A percentile compares a stretch with the other conserved stretches of the same genome.
Evolutionary conservation across 2,113 vertebrate genomes (phyloP).

Genomic region (Lota lota): DNA sequence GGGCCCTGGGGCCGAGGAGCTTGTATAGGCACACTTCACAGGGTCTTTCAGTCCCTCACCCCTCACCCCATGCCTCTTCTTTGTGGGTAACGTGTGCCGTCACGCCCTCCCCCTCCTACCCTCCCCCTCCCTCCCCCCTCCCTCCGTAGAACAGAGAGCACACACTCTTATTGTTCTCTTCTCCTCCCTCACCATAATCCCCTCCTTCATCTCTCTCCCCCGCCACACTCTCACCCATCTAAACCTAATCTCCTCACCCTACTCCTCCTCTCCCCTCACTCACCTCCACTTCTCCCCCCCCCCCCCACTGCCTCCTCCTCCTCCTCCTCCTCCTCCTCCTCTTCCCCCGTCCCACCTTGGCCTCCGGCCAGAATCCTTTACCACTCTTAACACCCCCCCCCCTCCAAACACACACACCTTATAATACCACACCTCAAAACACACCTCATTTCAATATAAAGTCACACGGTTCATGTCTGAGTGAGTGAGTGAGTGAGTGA

Average conservation of each 20-base stretch:
- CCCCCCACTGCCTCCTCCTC: neutral
- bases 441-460: too few species aligned
- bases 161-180: neutral
- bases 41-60: too few species aligned
- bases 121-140: neutral
- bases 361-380: too few species aligned
- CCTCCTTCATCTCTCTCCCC: neutral
- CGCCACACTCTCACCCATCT: neutral
- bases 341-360: constrained; percentile 1
- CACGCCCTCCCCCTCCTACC: neutral
- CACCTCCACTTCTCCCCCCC: neutral
- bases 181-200: constrained; percentile 9
- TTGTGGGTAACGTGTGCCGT: too few species aligned
- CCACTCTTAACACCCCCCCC: neutral
- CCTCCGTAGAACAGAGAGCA: neutral
- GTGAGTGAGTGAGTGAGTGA: too few species aligned
- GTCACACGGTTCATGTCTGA: too few species aligned
- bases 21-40: neutral
- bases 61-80: too few species aligned
- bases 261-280: neutral
- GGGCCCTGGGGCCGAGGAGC: too few species aligned
- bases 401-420: constrained; percentile 16
- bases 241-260: neutral
- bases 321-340: constrained; percentile 2
- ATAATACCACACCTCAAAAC: too few species aligned